Base-by-base conservation (phyloP, 2,797 vertebrate species). In the Sebastes vulpes region DNA sequence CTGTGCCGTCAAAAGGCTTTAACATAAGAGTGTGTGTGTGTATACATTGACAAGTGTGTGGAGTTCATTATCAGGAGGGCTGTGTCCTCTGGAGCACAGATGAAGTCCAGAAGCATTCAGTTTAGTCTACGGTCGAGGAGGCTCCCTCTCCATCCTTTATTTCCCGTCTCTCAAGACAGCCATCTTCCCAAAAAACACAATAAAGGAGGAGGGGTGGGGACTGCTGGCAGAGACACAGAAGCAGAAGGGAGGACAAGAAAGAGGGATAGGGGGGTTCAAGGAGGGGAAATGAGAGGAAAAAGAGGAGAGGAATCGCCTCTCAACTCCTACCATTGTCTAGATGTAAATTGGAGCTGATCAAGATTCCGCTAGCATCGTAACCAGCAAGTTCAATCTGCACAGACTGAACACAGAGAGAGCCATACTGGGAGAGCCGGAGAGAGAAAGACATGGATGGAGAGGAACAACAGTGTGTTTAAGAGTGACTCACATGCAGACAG, bases 301-400 rank as follows among this genome's bases (percentile, higher is more conserved):
- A 58, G 80, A 85, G 66, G 84, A 84, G 81, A 94, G 88, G 90
- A 89, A 94, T 95, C 86, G 88, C 94, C 92, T 94, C 93, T 93
- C 90, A 92, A 91, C 89, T 94, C 88, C 70, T 21, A 32, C 83
- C 75, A 95, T 96, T 96, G 95, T 96, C 86, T 95, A 53, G 57
- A 96, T 96, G 96, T 93, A 96, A 96, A 96, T 96, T 78, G 75
- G 81, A 82, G 86, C 95, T 96, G 92, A 96, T 97, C 96, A 96
- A 92, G 88, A 97, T 97, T 96, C 96, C 56, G 67, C 82, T 3
- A 79, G 94, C 95, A 95, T 95, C 94, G 88, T 69, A 82, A 91
- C 78, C 90, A 87, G 90, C 88, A 82, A 92, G 77, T 92, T 93
- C 88, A 92, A 93, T 95, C 88, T 89, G 85, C 70, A 77, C 79